Evolutionary conservation across 2,113 vertebrate species (phyloP), one percentile per base, ranked within the genome.

Genomic region (Bothrops jararaca): DNA sequence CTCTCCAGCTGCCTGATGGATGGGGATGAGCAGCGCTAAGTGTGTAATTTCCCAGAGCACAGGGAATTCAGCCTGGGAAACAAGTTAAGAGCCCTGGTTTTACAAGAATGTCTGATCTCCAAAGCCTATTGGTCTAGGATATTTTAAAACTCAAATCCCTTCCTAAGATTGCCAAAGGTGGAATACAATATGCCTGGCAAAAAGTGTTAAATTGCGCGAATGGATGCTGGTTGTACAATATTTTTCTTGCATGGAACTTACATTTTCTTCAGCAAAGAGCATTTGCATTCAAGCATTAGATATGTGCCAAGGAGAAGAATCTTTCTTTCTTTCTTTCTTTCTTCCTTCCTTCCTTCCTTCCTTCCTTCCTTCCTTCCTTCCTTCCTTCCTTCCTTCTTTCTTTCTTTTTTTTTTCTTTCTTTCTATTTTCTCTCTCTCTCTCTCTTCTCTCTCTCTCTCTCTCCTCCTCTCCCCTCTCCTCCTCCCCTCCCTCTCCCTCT

Each of bases 1-100:
- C 95, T 97, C 89, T 0, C 95, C 96, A 94, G 95, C 97, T 95
- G 12, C 91, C 96, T 98, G 97, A 98, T 97, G 97, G 97, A 98
- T 98, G 96, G 95, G 94, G 86, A 93, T 91, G 18, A 91, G 94
- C 86, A 10, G 89, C 89, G 89, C 97, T 97, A 97, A 97, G 96
- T 92, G 97, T 97, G 18, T 97, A 26, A 93, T 92, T 95, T 96
- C 86, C 97, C 92, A 50, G 91, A 92, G 69, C 52, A 45, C 20
- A 13, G 18, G 22, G 1, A 90, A 91, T 93, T 86, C 94, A 57
- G 94, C 86, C 90, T 0, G 89, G 92, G 26, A 91, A 96, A 92
- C 26, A 86, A 95, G 34, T 29, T 39, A 39, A 91, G 86, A 92
- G 90, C 92, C 86, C 91, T 69, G 95, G 95, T 93, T 86, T 45